phyloP scores from a whole-genome alignment of 2,888 invertebrate genomes.

The Acrobasis consociella region DNA sequence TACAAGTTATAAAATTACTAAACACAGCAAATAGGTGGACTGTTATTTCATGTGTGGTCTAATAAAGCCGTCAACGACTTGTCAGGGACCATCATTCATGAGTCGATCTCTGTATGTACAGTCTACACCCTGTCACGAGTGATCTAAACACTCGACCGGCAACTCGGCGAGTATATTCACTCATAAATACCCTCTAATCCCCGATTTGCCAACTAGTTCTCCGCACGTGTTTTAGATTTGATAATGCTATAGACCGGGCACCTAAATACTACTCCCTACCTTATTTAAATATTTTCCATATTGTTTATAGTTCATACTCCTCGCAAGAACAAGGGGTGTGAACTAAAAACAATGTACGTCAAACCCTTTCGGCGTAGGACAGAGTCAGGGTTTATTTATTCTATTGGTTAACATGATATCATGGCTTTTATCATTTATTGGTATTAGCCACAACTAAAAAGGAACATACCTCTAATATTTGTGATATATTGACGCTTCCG shows the following conservation, averaged over 20 bases:
- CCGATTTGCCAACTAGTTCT: conserved; percentile 11
- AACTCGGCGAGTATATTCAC: conserved; percentile 33
- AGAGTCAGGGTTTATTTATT: too few species aligned
- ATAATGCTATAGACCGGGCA: not conserved
- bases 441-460: too few species aligned
- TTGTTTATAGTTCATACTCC: too few species aligned
- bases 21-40: not conserved
- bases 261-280: too few species aligned
- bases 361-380: too few species aligned
- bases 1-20: not conserved
- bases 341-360: too few species aligned
- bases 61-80: conserved; percentile 56
- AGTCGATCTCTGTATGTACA: conserved; percentile 42
- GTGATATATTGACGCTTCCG: too few species aligned
- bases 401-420: too few species aligned
- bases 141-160: conserved; percentile 43
- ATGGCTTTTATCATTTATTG: too few species aligned
- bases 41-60: conserved; percentile 53
- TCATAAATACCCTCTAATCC: conserved; percentile 47
- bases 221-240: conserved; percentile 2
- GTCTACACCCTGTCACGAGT: conserved; percentile 41
- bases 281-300: too few species aligned
- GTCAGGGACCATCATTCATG: conserved; percentile 60
- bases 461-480: too few species aligned
- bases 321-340: too few species aligned